These are phyloP conservation scores for Melinopterus prodromus DNA, from an alignment of 2,888 invertebrate genomes.

Conservation along the genomic window DNA sequence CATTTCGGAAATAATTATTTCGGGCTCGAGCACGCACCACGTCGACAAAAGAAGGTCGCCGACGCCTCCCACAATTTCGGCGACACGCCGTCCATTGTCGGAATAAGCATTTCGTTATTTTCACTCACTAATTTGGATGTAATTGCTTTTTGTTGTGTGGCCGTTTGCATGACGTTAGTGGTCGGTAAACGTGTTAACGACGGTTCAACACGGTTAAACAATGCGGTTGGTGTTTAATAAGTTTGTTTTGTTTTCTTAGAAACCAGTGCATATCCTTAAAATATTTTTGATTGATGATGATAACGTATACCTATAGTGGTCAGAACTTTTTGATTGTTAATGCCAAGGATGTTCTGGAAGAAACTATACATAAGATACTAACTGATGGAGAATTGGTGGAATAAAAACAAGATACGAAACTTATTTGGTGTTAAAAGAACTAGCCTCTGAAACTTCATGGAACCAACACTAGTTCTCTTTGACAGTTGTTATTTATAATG, in stretches of 20 bases:
- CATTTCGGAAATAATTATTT: constrained; percentile 37
- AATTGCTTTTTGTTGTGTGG: not conserved
- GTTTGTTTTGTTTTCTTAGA: not conserved
- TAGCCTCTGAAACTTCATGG: too few relatives aligned
- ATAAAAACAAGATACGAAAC: too few relatives aligned
- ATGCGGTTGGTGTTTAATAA: not conserved
- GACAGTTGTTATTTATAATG: too few relatives aligned
- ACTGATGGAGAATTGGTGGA: too few relatives aligned
- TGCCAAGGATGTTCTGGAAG: too few relatives aligned
- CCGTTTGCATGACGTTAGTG: not conserved
- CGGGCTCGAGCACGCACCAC: not conserved
- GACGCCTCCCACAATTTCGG: not conserved
- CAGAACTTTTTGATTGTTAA: too few relatives aligned
- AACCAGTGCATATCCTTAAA: too few relatives aligned
- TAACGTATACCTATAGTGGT: too few relatives aligned
- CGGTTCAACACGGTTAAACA: not conserved
- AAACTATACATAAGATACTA: too few relatives aligned
- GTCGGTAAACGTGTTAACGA: not conserved
- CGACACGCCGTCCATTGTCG: not conserved
- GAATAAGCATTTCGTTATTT: not conserved
- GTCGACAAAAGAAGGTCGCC: not conserved
- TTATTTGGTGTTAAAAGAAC: too few relatives aligned
- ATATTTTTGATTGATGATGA: too few relatives aligned
- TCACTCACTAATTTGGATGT: not conserved
- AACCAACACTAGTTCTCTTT: too few relatives aligned